Conservation (phyloP, 1,140 invertebrate genomes). For the Drosophila miranda region DNA sequence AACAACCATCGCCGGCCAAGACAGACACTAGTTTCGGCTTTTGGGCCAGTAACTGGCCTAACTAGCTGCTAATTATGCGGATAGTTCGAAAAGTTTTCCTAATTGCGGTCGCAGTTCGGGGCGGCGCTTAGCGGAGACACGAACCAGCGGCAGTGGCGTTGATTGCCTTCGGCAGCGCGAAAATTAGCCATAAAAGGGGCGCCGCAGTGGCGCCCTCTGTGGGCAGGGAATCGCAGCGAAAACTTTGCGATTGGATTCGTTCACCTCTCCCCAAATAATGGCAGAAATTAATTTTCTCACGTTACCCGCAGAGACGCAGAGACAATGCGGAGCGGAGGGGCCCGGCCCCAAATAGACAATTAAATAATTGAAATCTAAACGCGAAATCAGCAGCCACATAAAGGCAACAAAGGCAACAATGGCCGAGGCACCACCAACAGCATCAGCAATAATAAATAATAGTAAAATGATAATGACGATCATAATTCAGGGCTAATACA, state of each 20-base stretch:
- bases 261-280: constrained; percentile 9
- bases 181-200: constrained; percentile 68
- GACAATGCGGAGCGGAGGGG: constrained; percentile 3
- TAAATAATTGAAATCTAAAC: constrained; percentile 70
- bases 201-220: constrained; percentile 57
- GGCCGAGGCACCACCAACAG: constrained; percentile 7
- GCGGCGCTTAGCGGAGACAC: constrained; percentile 54
- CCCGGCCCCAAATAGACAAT: constrained; percentile 42
- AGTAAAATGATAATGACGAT: constrained; percentile 51
- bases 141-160: constrained; percentile 41
- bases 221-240: constrained; percentile 1
- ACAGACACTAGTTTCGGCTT: too few relatives aligned
- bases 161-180: constrained; percentile 22
- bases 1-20: not conserved
- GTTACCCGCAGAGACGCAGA: constrained; percentile 34
- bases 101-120: constrained; percentile 21
- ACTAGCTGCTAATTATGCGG: constrained; percentile 10
- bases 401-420: constrained; percentile 29
- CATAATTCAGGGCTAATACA: constrained; percentile 65
- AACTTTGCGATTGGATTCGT: constrained; percentile 9
- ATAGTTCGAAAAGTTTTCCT: constrained; percentile 3
- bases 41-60: not conserved
- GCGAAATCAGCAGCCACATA: constrained; percentile 16
- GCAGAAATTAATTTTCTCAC: constrained; percentile 65
- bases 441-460: constrained; percentile 58